These are phyloP conservation scores for Osmerus mordax DNA, from an alignment of 2,113 vertebrate genomes.

Conservation along the genomic window DNA sequence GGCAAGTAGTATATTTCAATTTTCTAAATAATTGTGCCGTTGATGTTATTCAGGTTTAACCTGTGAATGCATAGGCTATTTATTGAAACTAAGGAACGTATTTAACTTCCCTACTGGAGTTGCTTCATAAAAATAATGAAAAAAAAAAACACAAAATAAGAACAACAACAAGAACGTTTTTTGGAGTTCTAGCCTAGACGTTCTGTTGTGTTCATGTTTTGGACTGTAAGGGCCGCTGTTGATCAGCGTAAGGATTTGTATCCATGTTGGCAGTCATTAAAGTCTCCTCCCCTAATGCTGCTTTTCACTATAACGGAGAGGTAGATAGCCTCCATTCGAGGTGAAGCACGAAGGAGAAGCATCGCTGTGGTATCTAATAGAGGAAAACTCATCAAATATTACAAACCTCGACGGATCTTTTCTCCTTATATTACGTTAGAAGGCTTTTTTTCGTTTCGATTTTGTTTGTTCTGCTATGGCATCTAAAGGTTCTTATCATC, in stretches of 20 bases:
- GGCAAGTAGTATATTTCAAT: no score
- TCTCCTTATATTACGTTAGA: not conserved
- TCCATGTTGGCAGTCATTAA: not conserved
- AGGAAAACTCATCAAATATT: not conserved
- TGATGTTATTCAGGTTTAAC: no score
- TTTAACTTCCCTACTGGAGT: no score
- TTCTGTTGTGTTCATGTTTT: slow-evolving; percentile 1
- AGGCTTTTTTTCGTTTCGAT: not conserved
- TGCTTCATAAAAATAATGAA: not conserved
- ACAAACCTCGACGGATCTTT: not conserved
- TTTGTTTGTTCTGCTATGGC: not conserved
- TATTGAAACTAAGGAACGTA: no score
- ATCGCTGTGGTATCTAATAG: not conserved
- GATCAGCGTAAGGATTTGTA: slow-evolving; percentile 11
- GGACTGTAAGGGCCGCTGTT: slow-evolving; percentile 40
- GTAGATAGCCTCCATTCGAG: not conserved
- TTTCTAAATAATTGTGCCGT: no score
- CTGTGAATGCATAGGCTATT: no score
- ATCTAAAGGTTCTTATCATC: not conserved
- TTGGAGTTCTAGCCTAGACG: not conserved
- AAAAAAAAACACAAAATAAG: no score
- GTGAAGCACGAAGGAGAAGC: slow-evolving; percentile 5
- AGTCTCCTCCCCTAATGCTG: slow-evolving; percentile 7
- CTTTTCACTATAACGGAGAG: not conserved
- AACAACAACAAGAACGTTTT: not conserved